These are phyloP conservation scores for Zoroaster sp. DNA, from an alignment of 53 echinoderm and acorn worm genomes.

Conservation along the genomic window DNA sequence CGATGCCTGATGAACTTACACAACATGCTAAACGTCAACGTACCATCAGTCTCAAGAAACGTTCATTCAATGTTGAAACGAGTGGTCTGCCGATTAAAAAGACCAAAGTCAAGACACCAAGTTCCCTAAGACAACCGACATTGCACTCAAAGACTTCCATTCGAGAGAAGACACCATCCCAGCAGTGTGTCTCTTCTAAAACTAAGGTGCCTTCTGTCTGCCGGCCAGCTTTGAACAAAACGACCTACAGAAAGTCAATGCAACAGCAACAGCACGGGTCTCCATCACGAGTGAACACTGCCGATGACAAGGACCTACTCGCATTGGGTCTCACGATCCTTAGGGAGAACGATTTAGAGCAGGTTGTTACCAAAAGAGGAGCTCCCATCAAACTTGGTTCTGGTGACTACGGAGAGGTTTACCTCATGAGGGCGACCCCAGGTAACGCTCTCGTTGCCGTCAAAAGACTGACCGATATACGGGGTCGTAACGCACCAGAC, in stretches of 20 bases:
- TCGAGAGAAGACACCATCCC: background rate
- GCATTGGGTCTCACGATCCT: conserved; percentile 7
- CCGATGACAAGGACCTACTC: background rate
- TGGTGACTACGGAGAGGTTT: conserved; percentile 31
- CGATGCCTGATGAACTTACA: too few species aligned
- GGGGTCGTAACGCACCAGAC: background rate
- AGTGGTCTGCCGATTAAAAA: background rate
- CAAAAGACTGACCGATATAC: conserved; percentile 2
- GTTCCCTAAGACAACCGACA: background rate
- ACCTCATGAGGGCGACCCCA: background rate
- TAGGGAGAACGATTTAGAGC: background rate
- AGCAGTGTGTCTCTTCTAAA: background rate
- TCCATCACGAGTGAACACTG: background rate
- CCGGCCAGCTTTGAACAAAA: background rate
- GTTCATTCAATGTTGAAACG: too few species aligned
- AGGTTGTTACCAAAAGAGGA: background rate
- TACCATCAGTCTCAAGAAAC: too few species aligned
- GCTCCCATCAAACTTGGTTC: conserved; percentile 33
- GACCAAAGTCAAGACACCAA: background rate
- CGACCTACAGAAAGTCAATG: conserved; percentile 2
- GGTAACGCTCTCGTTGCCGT: conserved; percentile 18
- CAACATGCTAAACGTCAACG: too few species aligned
- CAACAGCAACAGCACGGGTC: background rate
- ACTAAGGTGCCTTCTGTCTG: background rate
- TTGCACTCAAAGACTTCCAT: background rate